Conservation (phyloP, 2,888 invertebrate species). For the Rugalucina vietnamica region DNA sequence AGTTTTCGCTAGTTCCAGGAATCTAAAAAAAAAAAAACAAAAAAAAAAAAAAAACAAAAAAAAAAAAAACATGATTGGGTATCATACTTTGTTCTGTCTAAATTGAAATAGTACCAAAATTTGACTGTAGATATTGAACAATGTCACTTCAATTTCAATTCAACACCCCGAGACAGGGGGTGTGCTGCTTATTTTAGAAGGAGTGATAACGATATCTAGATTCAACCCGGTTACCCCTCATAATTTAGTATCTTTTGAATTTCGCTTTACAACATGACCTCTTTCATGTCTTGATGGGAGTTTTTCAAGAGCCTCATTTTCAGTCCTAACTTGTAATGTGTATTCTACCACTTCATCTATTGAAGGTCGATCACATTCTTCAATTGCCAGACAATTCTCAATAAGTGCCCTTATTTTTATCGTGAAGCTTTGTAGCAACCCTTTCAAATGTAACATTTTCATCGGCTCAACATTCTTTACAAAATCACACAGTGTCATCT, state of each 20-base stretch:
- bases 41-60: no score
- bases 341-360: constrained; percentile 56
- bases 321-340: constrained; percentile 34
- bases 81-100: no score
- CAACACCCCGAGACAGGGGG: no score
- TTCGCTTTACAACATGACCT: constrained; percentile 23
- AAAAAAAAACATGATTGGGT: no score
- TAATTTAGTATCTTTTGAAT: not conserved
- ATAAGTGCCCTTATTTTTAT: constrained; percentile 51
- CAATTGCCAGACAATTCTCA: constrained; percentile 39
- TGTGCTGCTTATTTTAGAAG: no score
- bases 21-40: no score
- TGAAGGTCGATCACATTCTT: constrained; percentile 39
- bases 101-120: no score
- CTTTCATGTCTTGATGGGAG: constrained; percentile 38
- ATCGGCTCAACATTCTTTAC: constrained; percentile 61
- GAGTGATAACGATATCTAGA: no score
- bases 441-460: constrained; percentile 64
- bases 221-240: no score
- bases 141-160: no score
- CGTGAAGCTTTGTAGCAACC: constrained; percentile 35
- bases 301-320: constrained; percentile 40
- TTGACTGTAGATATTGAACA: no score
- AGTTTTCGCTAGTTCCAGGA: no score
- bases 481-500: constrained; percentile 66